A percentile compares a stretch with the other conserved stretches of the same genome.
Evolutionary conservation across 1,140 invertebrate species (phyloP).

Genomic region (Drosophila repletoides): DNA sequence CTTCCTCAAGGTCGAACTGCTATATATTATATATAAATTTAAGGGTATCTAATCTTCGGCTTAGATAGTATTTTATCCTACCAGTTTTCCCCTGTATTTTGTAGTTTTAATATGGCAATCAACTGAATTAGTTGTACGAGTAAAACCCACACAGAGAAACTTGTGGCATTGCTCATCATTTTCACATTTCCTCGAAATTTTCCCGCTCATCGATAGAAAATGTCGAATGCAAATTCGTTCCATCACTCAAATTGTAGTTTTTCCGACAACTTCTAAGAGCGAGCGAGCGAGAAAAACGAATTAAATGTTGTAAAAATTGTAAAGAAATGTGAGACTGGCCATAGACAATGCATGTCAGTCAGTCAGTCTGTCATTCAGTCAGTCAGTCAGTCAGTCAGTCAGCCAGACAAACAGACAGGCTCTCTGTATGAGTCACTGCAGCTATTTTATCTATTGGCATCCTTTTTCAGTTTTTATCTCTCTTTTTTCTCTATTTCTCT

Average conservation of each 20-base stretch:
- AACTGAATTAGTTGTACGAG: slow-evolving; percentile 7
- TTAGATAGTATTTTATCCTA: no score
- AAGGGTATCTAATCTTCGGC: no score
- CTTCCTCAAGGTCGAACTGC: no score
- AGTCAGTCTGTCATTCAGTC: slow-evolving; percentile 37
- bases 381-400: slow-evolving; percentile 47
- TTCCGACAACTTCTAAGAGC: slow-evolving; percentile 37
- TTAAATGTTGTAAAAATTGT: slow-evolving; percentile 46
- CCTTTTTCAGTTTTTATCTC: slow-evolving; percentile 1
- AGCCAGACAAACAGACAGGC: slow-evolving; percentile 42
- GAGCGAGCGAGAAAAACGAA: slow-evolving; percentile 32
- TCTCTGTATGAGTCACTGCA: background rate
- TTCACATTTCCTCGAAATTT: background rate
- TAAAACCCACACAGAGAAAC: background rate
- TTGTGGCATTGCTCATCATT: slow-evolving; percentile 13
- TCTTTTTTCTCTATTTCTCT: background rate
- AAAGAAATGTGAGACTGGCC: slow-evolving; percentile 53
- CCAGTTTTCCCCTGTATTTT: no score
- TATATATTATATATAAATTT: no score
- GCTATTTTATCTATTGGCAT: slow-evolving; percentile 24
- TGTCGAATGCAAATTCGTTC: slow-evolving; percentile 75
- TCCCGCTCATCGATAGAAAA: slow-evolving; percentile 4
- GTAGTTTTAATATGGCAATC: slow-evolving; percentile 25
- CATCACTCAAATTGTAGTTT: slow-evolving; percentile 63
- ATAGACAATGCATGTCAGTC: slow-evolving; percentile 66